Evolutionary conservation across 2,113 vertebrate species (phyloP).

Genomic region (Puffinus mauretanicus): DNA sequence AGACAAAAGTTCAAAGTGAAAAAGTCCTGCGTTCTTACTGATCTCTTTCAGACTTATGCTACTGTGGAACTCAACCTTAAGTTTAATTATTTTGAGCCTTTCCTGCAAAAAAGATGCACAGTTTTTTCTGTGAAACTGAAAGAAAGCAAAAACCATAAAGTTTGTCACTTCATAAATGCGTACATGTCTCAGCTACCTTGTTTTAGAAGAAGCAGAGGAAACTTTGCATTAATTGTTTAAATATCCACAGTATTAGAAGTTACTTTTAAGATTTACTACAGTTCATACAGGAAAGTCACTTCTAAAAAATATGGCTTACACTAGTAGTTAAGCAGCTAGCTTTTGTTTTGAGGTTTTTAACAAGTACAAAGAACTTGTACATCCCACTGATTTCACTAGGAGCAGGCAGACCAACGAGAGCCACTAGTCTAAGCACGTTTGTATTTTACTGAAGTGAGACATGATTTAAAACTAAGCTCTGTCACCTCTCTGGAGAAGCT

Average conservation of each 20-base stretch:
- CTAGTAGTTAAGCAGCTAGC: background rate
- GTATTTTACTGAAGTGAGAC: background rate
- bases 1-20: conserved; percentile 63
- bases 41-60: conserved; percentile 38
- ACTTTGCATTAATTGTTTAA: background rate
- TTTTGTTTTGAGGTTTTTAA: background rate
- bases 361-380: background rate
- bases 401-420: background rate
- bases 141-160: background rate
- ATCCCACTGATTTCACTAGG: background rate
- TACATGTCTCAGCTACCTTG: background rate
- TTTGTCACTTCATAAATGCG: background rate
- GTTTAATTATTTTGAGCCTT: too few relatives aligned
- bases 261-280: background rate
- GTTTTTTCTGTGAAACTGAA: background rate
- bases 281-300: background rate
- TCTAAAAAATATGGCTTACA: background rate
- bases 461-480: background rate
- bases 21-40: conserved; percentile 48
- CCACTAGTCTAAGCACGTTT: background rate
- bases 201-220: background rate
- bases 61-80: conserved; percentile 65
- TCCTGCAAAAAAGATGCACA: background rate
- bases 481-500: background rate
- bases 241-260: background rate